Conservation (phyloP, 2,797 vertebrate genomes). For the Cirrhinus mrigala region DNA sequence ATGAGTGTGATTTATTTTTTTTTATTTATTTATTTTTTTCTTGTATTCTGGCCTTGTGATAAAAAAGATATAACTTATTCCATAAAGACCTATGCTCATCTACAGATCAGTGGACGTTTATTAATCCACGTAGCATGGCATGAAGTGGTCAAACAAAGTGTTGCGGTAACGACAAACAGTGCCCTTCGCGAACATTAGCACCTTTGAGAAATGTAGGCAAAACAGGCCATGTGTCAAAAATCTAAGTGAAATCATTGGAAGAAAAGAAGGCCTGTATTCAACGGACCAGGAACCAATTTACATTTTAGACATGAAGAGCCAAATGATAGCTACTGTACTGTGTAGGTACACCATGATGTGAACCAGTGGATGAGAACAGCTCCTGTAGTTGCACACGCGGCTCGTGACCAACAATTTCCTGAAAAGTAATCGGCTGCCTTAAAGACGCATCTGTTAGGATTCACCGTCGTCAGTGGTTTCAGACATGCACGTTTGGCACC, state of each 20-base stretch:
- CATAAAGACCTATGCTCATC: too few species aligned
- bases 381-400: neutral
- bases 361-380: neutral
- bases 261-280: neutral
- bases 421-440: neutral
- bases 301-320: neutral
- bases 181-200: neutral
- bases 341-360: neutral
- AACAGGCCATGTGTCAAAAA: neutral
- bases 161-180: neutral
- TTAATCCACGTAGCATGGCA: too few species aligned
- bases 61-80: neutral
- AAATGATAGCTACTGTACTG: neutral
- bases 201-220: neutral
- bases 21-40: too few species aligned
- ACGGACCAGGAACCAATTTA: neutral
- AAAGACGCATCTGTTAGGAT: neutral
- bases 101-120: too few species aligned
- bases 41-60: neutral
- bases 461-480: neutral
- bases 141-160: neutral
- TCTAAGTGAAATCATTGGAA: neutral
- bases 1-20: neutral
- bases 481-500: neutral
- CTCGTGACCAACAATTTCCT: neutral